Evolutionary conservation across 2,888 invertebrate genomes (phyloP).

Genomic region (Linnaemya vulpina): DNA sequence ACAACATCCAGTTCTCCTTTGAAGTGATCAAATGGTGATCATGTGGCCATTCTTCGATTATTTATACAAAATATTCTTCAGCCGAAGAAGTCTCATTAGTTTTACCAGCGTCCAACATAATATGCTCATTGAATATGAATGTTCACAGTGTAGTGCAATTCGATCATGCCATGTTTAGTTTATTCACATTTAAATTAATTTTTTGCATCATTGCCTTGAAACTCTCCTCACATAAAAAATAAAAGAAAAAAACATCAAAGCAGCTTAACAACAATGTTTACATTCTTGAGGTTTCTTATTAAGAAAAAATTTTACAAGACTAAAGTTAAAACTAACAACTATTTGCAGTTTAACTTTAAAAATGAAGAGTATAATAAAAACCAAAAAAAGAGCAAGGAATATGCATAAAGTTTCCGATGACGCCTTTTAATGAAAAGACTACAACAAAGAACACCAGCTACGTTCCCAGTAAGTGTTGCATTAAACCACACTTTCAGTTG

Average conservation of each 20-base stretch:
- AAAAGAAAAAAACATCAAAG: constrained; percentile 3
- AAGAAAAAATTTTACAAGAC: constrained; percentile 13
- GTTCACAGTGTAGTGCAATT: too few species aligned
- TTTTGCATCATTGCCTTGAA: background rate
- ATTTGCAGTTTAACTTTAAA: constrained; percentile 58
- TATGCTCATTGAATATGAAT: too few species aligned
- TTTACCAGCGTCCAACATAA: too few species aligned
- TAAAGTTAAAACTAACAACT: constrained; percentile 58
- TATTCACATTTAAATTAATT: too few species aligned
- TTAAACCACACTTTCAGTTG: constrained; percentile 53
- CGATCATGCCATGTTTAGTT: too few species aligned
- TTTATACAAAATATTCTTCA: too few species aligned
- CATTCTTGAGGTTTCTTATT: constrained; percentile 35
- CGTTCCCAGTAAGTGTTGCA: constrained; percentile 34
- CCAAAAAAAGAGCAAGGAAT: background rate
- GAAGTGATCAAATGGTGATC: too few species aligned
- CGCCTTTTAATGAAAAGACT: background rate
- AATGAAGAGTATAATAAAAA: constrained; percentile 11
- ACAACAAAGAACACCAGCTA: background rate
- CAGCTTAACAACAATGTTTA: constrained; percentile 34
- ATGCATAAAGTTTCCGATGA: background rate
- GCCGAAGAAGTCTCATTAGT: too few species aligned
- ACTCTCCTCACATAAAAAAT: background rate
- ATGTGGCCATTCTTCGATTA: too few species aligned
- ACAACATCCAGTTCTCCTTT: too few species aligned